Evolutionary conservation across 2,888 invertebrate species (phyloP), one percentile per base, ranked within the genome.

Genomic region (Megalurothrips usitatus): DNA sequence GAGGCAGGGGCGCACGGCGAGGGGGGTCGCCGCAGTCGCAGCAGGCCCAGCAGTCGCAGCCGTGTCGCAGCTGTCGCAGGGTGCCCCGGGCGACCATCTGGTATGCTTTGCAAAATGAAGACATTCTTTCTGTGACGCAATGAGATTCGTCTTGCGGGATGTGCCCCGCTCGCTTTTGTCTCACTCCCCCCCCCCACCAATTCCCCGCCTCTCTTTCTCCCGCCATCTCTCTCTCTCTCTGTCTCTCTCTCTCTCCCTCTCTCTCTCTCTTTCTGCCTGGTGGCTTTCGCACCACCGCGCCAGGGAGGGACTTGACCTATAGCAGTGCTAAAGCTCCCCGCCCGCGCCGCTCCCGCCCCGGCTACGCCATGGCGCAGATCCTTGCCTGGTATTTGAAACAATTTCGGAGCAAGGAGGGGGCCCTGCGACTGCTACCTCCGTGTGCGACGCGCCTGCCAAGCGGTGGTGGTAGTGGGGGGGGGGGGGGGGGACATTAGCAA

Each of bases 41-140:
- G 34, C 34, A 43, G 34, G 2, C 6, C 3, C 34, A 43, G 34
- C 34, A 43, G 34, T 43, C 6, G 34, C 34, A 43, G 34, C 34
- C 2, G 34, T 43, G n/a, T n/a, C n/a, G n/a, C n/a, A n/a, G n/a
- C n/a, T n/a, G n/a, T n/a, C n/a, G n/a, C n/a, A n/a, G n/a, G n/a
- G 68, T 11, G 3, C 68, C 68, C 68, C 1, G 23, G 68, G 68
- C 68, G 68, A 26, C 68, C 68, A 75, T 75, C 68, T 26, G 23
- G 68, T 75, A 75, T 75, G 68, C 68, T 75, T 75, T 75, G 68
- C 68, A 26, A 23, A 75, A 75, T 75, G 68, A 75, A 75, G 68
- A 75, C 68, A 75, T 75, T 75, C 68, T 75, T 75, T 75, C 68
- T 12, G 23, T 26, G 68, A 26, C 68, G 68, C 68, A 26, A 75